Percentiles rank a stretch among this genome's conserved stretches.
phyloP scores from a whole-genome alignment of 2,888 invertebrate genomes.

The Cyclophora punctaria region DNA sequence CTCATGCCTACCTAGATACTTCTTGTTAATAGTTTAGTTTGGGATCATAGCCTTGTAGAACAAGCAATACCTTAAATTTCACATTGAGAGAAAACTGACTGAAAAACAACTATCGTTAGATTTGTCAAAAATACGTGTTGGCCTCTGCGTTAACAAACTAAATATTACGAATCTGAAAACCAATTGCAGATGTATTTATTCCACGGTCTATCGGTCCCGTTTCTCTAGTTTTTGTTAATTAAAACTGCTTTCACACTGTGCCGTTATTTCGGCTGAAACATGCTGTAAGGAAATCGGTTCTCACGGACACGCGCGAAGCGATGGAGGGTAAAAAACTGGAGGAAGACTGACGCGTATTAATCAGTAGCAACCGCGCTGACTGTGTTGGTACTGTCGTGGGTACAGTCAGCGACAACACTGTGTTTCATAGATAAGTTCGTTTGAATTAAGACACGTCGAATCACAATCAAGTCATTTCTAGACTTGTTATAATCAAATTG shows the following conservation, averaged over 20 bases:
- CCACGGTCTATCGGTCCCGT: slow-evolving; percentile 6
- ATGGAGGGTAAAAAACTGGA: slow-evolving; percentile 35
- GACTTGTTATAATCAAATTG: too few relatives aligned
- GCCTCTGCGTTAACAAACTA: slow-evolving; percentile 10
- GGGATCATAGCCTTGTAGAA: too few relatives aligned
- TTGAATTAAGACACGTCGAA: too few relatives aligned
- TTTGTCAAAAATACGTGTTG: background rate
- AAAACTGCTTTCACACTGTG: slow-evolving; percentile 11
- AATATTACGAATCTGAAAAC: slow-evolving; percentile 12
- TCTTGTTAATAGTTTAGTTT: too few relatives aligned
- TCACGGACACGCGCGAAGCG: slow-evolving; percentile 59
- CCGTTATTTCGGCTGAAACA: slow-evolving; percentile 27
- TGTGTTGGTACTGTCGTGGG: slow-evolving; percentile 28
- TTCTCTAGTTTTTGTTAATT: slow-evolving; percentile 16
- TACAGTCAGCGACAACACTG: slow-evolving; percentile 26
- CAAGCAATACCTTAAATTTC: too few relatives aligned
- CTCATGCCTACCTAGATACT: too few relatives aligned
- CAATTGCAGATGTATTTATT: slow-evolving; percentile 3
- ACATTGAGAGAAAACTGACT: too few relatives aligned
- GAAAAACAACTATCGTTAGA: too few relatives aligned
- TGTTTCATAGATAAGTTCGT: too few relatives aligned
- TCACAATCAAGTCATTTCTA: too few relatives aligned
- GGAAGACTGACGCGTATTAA: slow-evolving; percentile 50
- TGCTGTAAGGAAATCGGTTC: slow-evolving; percentile 45
- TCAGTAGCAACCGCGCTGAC: slow-evolving; percentile 38